phyloP scores from a whole-genome alignment of 1,140 invertebrate genomes.

The Trachelipus rathkii region DNA sequence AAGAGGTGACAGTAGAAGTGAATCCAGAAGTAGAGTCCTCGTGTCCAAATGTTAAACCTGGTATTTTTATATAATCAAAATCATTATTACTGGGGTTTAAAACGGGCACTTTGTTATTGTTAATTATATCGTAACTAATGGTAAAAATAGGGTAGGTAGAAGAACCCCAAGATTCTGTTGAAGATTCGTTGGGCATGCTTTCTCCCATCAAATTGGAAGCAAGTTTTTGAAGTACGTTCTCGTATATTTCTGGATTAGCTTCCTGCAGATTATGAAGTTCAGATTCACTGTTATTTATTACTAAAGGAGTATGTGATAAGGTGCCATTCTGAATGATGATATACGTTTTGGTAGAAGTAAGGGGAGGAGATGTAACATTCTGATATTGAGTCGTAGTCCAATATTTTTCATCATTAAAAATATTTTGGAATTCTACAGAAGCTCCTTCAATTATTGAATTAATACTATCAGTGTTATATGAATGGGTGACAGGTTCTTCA shows the following conservation, averaged over 20 bases:
- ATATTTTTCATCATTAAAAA: too few species aligned
- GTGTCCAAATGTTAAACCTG: background rate
- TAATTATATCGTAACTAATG: background rate
- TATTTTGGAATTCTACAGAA: too few species aligned
- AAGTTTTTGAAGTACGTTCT: background rate
- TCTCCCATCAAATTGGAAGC: background rate
- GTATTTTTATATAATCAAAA: constrained; percentile 5
- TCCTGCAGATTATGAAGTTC: background rate
- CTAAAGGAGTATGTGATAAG: background rate
- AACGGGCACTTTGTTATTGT: constrained; percentile 2
- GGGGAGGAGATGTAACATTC: background rate
- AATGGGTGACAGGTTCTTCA: background rate
- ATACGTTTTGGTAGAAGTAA: background rate
- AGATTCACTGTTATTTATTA: background rate
- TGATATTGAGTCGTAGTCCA: too few species aligned
- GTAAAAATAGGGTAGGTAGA: constrained; percentile 25
- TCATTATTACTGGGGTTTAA: background rate
- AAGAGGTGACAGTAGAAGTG: background rate
- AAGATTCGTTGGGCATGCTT: background rate
- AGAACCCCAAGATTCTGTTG: constrained; percentile 19
- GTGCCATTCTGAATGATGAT: background rate
- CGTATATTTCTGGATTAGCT: background rate
- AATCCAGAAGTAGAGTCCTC: background rate
- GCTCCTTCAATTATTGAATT: too few species aligned
- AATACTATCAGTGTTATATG: too few species aligned